Percentiles rank a stretch among this genome's conserved stretches.
phyloP scores from a whole-genome alignment of 2,797 vertebrate genomes.

The Yasuhikotakia modesta region DNA sequence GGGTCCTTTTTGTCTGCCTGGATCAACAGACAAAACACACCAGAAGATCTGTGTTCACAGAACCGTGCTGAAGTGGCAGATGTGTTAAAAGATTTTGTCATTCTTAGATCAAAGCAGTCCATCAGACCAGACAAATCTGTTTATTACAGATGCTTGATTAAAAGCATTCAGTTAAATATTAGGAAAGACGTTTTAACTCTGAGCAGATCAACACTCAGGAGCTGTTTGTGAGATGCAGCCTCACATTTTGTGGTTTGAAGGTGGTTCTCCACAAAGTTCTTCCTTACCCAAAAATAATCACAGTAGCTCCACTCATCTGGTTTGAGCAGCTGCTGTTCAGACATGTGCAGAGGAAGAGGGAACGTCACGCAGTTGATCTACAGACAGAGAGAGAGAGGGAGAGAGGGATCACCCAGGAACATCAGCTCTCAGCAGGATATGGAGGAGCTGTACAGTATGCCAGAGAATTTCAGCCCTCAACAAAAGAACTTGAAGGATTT shows the following conservation, averaged over 20 bases:
- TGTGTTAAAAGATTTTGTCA: constrained; percentile 2
- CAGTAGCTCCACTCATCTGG: constrained; percentile 98
- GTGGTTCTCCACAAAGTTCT: constrained; percentile 25
- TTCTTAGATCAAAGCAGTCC: background rate
- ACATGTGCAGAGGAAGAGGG: constrained; percentile 84
- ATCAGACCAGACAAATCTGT: background rate
- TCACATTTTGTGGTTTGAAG: constrained; percentile 3
- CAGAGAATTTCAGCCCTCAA: background rate
- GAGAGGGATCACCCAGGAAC: constrained; percentile 12
- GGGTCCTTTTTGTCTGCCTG: constrained; percentile 92
- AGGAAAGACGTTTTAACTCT: background rate
- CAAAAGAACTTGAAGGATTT: background rate
- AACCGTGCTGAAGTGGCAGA: constrained; percentile 43
- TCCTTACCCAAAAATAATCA: constrained; percentile 97
- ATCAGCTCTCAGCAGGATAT: constrained; percentile 5
- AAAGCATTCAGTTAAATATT: background rate
- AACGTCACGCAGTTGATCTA: constrained; percentile 97
- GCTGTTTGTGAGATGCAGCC: background rate
- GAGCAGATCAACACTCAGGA: background rate
- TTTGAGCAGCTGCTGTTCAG: constrained; percentile 94
- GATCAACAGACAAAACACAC: constrained; percentile 58
- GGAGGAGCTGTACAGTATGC: background rate
- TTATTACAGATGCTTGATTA: background rate
- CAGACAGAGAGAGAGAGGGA: constrained; percentile 18
- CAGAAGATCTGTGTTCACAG: constrained; percentile 26